Base-by-base conservation (phyloP, 2,797 vertebrate species). In the Cossypha heuglini region DNA sequence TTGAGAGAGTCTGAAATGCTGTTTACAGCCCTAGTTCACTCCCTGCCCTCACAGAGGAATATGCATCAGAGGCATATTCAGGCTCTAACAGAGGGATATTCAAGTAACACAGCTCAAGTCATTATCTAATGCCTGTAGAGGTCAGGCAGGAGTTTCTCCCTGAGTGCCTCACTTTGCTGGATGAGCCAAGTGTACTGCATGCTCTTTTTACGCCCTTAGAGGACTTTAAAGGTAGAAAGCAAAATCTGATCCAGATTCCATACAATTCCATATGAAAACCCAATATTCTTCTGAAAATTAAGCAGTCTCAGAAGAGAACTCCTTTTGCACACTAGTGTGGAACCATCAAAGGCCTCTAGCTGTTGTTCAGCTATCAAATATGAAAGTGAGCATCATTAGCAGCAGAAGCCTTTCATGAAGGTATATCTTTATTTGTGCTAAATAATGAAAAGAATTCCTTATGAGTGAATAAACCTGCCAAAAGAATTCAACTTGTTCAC, bases 401-500 rank as follows among this genome's bases (percentile, higher is more conserved):
- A 95, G 88, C 57, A 71, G 82, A 91, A 74, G 57, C 22, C 46
- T 96, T 94, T 97, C 54, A n/a, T 51, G 62, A 86, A 85, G 17
- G 26, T 86, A 18, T 72, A 57, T 93, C 38, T 94, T 94, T 91
- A 86, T 97, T 92, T 88, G 12, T 90, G 62, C 59, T 97, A 91
- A 95, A 93, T 96, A 93, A 97, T 95, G 92, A 81, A 96, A 87
- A 21, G 40, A 94, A 84, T 86, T 97, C 62, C 52, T 95, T 86
- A 94, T 84, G 87, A 94, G 43, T 89, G 94, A 94, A 84, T 95
- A 96, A 94, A 93, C 58, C 81, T 92, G 87, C 74, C 73, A 83
- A 51, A 51, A 29, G 33, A 48, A 91, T 95, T 91, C 77, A 85
- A 24, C 66, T 95, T 94, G 46, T 57, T 96, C 37, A 38, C 58